Percentiles rank a stretch among this genome's conserved stretches.
Evolutionary conservation across 1,140 invertebrate species (phyloP).

Genomic region (Sesamia nonagrioides): DNA sequence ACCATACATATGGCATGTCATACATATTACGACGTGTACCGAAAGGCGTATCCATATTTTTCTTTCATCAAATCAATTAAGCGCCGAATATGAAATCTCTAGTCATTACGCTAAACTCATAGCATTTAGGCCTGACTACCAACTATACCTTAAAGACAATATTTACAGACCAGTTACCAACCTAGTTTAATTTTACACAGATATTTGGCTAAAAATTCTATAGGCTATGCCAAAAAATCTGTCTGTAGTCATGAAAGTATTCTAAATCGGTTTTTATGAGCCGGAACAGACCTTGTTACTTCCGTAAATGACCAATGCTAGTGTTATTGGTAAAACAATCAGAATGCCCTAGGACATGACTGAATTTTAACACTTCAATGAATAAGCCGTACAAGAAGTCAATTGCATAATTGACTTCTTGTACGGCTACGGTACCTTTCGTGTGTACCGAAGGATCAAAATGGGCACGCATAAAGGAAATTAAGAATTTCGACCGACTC

Average conservation of each 20-base stretch:
- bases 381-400: not conserved
- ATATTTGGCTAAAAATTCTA: not conserved
- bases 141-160: too few relatives aligned
- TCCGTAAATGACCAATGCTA: slow-evolving; percentile 16
- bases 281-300: slow-evolving; percentile 5
- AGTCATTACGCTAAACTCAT: not conserved
- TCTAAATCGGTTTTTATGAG: not conserved
- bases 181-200: not conserved
- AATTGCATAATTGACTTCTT: too few relatives aligned
- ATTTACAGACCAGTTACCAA: not conserved
- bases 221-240: not conserved
- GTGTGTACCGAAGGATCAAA: not conserved
- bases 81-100: too few relatives aligned
- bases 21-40: too few relatives aligned
- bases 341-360: slow-evolving; percentile 1
- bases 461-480: too few relatives aligned
- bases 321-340: slow-evolving; percentile 16
- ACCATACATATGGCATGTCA: too few relatives aligned
- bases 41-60: too few relatives aligned
- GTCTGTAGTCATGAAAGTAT: not conserved
- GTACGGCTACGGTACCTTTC: too few relatives aligned
- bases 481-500: too few relatives aligned
- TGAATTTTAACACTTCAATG: not conserved
- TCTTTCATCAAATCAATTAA: too few relatives aligned
- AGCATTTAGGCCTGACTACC: not conserved